These are phyloP conservation scores for Ivindomyrus marchei DNA, from an alignment of 2,113 vertebrate genomes.

Conservation along the genomic window DNA sequence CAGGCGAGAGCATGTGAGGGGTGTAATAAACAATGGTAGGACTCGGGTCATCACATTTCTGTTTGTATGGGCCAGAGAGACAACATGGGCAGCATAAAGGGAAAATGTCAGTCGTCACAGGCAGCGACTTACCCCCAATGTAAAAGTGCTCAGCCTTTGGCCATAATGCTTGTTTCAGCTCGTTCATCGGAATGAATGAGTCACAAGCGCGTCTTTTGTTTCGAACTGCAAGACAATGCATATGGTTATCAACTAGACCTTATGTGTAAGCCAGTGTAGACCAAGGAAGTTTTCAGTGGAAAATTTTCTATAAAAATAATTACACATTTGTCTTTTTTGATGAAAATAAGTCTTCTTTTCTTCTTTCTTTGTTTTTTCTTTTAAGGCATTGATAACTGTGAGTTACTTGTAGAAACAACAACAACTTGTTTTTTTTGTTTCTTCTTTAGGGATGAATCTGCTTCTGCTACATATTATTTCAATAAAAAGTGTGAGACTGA, in stretches of 20 bases:
- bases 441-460: conserved; percentile 73
- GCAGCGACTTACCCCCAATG: not conserved
- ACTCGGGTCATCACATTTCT: conserved; percentile 65
- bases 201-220: not conserved
- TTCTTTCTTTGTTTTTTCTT: not conserved
- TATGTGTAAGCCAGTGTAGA: not conserved
- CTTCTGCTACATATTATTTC: conserved; percentile 78
- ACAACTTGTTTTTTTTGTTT: not conserved
- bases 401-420: not conserved
- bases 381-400: not conserved
- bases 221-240: not conserved
- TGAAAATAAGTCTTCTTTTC: not conserved
- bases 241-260: not conserved
- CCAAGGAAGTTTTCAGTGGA: not conserved
- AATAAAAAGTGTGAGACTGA: conserved; percentile 50
- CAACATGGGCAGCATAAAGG: conserved; percentile 51
- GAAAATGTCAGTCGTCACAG: conserved; percentile 3
- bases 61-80: conserved; percentile 41
- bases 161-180: not conserved
- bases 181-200: not conserved
- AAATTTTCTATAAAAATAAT: not conserved
- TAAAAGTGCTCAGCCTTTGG: not conserved
- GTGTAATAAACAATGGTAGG: conserved; percentile 51
- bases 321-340: not conserved
- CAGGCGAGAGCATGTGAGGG: conserved; percentile 37